phyloP scores from a whole-genome alignment of 2,113 vertebrate species.

The Perca schrenkii region DNA sequence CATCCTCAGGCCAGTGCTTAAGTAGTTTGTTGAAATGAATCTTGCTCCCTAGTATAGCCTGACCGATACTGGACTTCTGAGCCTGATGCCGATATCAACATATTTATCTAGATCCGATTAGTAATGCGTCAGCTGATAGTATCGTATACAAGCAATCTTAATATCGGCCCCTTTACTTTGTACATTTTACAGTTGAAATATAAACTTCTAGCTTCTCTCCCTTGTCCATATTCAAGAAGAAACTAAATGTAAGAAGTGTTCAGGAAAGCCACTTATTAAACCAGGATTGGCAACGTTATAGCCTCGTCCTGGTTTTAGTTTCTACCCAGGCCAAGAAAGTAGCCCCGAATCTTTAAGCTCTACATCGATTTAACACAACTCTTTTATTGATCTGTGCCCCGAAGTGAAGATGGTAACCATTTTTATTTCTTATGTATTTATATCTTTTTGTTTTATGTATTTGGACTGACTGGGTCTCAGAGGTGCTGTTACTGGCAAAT shows the following conservation, averaged over 20 bases:
- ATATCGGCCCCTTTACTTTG: too few species aligned
- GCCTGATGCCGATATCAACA: too few species aligned
- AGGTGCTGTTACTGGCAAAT: not conserved
- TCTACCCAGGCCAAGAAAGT: not conserved
- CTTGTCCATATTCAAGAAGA: not conserved
- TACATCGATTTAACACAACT: slow-evolving; percentile 31
- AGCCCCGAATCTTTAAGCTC: not conserved
- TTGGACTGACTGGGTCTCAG: not conserved
- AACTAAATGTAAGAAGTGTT: not conserved
- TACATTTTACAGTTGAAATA: not conserved
- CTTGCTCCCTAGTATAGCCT: too few species aligned
- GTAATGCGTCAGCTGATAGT: too few species aligned
- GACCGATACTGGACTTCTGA: too few species aligned
- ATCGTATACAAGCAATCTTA: not conserved
- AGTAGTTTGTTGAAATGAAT: too few species aligned
- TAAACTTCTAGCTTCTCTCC: not conserved
- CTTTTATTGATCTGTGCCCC: slow-evolving; percentile 23
- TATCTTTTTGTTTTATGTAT: slow-evolving; percentile 9
- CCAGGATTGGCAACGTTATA: slow-evolving; percentile 23
- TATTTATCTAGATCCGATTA: too few species aligned
- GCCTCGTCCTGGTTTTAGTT: slow-evolving; percentile 17
- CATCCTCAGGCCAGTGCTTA: too few species aligned
- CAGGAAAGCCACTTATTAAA: slow-evolving; percentile 2
- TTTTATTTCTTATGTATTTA: slow-evolving; percentile 2
- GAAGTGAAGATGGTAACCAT: not conserved